Evolutionary conservation across 2,888 invertebrate genomes (phyloP).

Genomic region (Dichetophora obliterata): DNA sequence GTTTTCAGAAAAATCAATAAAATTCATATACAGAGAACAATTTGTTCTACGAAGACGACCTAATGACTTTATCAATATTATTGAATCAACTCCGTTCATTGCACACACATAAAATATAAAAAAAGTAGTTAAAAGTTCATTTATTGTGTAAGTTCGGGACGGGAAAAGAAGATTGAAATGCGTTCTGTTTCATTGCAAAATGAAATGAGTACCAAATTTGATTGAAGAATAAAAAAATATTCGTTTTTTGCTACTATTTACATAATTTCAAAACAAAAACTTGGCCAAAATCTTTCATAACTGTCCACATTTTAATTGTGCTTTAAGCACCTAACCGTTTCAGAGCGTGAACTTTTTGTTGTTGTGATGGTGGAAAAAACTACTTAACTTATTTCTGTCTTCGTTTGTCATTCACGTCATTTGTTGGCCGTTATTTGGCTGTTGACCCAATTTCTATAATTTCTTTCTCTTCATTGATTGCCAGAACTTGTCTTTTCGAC

Average conservation of each 20-base stretch:
- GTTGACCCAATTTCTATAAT: slow-evolving; percentile 17
- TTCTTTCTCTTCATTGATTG: background rate
- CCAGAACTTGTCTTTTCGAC: background rate
- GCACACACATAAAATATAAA: background rate
- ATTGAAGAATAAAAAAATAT: too few relatives aligned
- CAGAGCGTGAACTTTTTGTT: background rate
- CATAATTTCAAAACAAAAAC: background rate
- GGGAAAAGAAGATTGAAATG: background rate
- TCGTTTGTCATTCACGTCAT: background rate
- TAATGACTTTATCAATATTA: background rate
- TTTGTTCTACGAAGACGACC: too few relatives aligned
- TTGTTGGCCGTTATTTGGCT: background rate
- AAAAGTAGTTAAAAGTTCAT: background rate
- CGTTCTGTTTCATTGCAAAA: too few relatives aligned
- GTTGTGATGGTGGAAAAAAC: background rate
- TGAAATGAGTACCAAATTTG: too few relatives aligned
- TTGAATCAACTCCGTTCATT: background rate
- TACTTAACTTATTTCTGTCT: background rate
- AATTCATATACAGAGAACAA: background rate
- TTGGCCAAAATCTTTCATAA: background rate
- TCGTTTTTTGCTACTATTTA: too few relatives aligned
- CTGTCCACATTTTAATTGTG: background rate
- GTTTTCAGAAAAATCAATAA: background rate
- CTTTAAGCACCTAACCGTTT: background rate
- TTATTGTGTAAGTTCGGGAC: background rate